Percentiles rank a stretch among this genome's conserved stretches.
Evolutionary conservation across 2,113 vertebrate genomes (phyloP).

Genomic region (Oriolus oriolus): DNA sequence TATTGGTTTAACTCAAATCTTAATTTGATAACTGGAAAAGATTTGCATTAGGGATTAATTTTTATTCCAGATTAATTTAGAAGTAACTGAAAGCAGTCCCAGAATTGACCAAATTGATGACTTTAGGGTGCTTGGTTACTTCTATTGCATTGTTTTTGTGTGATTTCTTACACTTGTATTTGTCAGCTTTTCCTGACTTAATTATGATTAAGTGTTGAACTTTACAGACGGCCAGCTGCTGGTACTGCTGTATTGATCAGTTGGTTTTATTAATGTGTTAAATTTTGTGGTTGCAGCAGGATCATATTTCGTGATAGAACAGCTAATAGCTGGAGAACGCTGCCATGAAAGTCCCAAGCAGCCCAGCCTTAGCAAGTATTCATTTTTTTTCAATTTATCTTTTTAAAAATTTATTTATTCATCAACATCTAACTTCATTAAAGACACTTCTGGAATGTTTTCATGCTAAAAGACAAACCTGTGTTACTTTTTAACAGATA

Average conservation of each 20-base stretch:
- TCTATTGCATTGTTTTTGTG: slow-evolving; percentile 28
- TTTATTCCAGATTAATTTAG: slow-evolving; percentile 54
- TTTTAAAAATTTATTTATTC: not conserved
- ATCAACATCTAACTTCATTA: not conserved
- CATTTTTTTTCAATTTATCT: not conserved
- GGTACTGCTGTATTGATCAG: slow-evolving; percentile 27
- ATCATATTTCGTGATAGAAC: not conserved
- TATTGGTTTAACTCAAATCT: slow-evolving; percentile 57
- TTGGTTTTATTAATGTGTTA: slow-evolving; percentile 48
- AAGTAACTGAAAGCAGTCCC: slow-evolving; percentile 1
- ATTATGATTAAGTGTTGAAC: slow-evolving; percentile 52
- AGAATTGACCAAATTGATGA: not conserved
- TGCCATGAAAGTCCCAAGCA: not conserved
- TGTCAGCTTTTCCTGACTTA: slow-evolving; percentile 10
- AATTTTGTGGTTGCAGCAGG: not conserved
- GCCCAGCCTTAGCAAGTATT: not conserved
- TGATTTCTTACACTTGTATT: slow-evolving; percentile 30
- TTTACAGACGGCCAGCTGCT: slow-evolving; percentile 34
- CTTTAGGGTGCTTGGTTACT: slow-evolving; percentile 26
- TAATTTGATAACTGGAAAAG: slow-evolving; percentile 67
- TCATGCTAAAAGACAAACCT: not conserved
- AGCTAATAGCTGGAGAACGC: not conserved
- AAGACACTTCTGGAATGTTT: not conserved
- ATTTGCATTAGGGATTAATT: slow-evolving; percentile 44
- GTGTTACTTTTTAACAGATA: not conserved